These are phyloP conservation scores for Drosophila malerkotliana DNA, from an alignment of 1,140 invertebrate species.

Conservation along the genomic window DNA sequence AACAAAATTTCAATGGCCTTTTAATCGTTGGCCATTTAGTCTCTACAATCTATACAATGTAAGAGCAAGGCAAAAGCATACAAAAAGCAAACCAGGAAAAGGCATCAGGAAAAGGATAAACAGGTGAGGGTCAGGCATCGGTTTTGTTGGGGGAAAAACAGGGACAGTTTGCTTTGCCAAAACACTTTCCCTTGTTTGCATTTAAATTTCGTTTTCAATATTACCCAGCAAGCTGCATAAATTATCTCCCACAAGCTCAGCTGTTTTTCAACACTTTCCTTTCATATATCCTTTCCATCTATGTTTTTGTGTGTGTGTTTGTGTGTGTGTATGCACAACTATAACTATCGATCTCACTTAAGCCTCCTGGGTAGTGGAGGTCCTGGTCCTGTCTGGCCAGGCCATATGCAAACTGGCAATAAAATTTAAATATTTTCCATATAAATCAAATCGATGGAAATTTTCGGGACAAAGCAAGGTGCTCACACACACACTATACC, in stretches of 20 bases:
- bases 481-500: neutral
- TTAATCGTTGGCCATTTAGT: constrained; percentile 2
- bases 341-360: constrained; percentile 79
- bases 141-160: constrained; percentile 11
- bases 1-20: constrained; percentile 5
- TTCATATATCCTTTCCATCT: constrained; percentile 3
- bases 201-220: constrained; percentile 72
- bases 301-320: constrained; percentile 16
- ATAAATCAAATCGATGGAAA: constrained; percentile 81
- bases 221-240: constrained; percentile 63
- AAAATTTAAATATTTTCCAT: constrained; percentile 82
- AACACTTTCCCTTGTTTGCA: constrained; percentile 47
- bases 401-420: constrained; percentile 78
- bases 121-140: constrained; percentile 14
- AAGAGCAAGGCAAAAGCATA: too few relatives aligned
- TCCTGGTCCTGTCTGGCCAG: constrained; percentile 17
- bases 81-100: neutral
- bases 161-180: constrained; percentile 39
- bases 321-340: constrained; percentile 29
- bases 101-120: neutral
- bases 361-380: constrained; percentile 35
- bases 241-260: constrained; percentile 53
- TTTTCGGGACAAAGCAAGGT: constrained; percentile 66
- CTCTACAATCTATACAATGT: neutral
- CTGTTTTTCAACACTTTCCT: constrained; percentile 27